phyloP scores from a whole-genome alignment of 1,140 invertebrate genomes.

The Bombus superbus region DNA sequence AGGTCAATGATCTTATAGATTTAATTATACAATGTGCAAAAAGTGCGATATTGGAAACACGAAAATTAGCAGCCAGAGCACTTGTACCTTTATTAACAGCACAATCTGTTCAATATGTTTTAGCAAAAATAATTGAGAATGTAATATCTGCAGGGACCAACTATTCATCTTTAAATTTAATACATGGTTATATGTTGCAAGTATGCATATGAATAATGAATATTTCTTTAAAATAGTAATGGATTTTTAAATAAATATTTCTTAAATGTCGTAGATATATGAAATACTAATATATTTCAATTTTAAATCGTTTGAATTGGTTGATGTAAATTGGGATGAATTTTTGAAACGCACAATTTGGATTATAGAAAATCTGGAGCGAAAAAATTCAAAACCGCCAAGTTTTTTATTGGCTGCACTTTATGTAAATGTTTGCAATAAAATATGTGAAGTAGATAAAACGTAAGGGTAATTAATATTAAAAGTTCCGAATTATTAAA shows the following conservation, averaged over 20 bases:
- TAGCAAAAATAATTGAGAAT: conserved; percentile 72
- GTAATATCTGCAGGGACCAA: conserved; percentile 47
- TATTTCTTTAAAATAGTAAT: background rate
- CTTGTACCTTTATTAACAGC: conserved; percentile 85
- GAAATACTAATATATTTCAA: conserved; percentile 65
- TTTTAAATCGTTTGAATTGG: conserved; percentile 16
- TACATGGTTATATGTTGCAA: conserved; percentile 81
- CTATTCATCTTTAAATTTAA: conserved; percentile 72
- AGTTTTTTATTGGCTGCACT: conserved; percentile 68
- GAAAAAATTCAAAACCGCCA: conserved; percentile 37
- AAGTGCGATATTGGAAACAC: conserved; percentile 85
- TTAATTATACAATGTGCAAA: conserved; percentile 82
- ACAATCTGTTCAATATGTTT: conserved; percentile 66
- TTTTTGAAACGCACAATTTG: conserved; percentile 38
- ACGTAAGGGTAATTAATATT: conserved; percentile 47
- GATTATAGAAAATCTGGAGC: conserved; percentile 68
- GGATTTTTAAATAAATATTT: background rate
- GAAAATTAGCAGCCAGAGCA: conserved; percentile 87
- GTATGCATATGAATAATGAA: conserved; percentile 53
- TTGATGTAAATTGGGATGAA: conserved; percentile 14
- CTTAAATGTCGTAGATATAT: conserved; percentile 62
- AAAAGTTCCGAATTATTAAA: background rate
- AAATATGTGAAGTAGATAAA: conserved; percentile 59
- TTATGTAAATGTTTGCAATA: conserved; percentile 63
- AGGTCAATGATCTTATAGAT: conserved; percentile 79